These are phyloP conservation scores for Sylvilagus floridanus DNA, from an alignment of 2,797 vertebrate genomes.

Conservation along the genomic window DNA sequence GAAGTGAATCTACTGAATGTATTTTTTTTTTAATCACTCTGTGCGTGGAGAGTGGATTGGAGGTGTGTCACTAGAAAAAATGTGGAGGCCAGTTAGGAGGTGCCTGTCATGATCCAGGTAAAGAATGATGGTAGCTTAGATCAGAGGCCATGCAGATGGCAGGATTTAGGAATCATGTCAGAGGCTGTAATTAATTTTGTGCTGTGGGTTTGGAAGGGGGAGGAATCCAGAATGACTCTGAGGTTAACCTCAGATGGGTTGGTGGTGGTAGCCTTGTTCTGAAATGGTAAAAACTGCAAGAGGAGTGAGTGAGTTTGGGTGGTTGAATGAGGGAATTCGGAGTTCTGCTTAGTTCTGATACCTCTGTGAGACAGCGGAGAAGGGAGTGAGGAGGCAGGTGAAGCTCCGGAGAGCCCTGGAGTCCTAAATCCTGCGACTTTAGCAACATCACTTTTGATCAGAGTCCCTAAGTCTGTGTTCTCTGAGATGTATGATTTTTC, in stretches of 20 bases:
- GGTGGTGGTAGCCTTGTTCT: not conserved
- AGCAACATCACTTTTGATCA: not conserved
- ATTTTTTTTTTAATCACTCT: not conserved
- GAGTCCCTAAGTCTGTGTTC: not conserved
- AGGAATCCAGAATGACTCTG: conserved; percentile 1
- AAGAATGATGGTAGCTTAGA: not conserved
- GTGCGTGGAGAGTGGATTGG: not conserved
- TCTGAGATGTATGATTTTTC: not conserved
- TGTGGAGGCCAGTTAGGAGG: not conserved
- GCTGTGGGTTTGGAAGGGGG: not conserved
- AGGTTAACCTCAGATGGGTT: not conserved
- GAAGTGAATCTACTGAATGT: not conserved
- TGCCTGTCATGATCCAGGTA: not conserved
- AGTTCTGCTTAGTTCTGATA: not conserved
- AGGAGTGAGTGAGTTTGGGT: not conserved
- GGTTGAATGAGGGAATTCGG: not conserved
- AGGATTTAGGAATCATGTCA: not conserved
- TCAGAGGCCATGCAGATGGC: not conserved
- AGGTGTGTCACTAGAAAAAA: not conserved
- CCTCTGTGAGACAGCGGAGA: not conserved
- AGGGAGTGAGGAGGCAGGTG: not conserved
- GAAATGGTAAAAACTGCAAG: not conserved
- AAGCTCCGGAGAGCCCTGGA: not conserved
- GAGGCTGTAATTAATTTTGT: not conserved
- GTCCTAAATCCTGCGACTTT: not conserved